Evolutionary conservation across 2,113 vertebrate genomes (phyloP), one percentile per base, ranked within the genome.

Genomic region (Cyphomyrus discorhynchus): DNA sequence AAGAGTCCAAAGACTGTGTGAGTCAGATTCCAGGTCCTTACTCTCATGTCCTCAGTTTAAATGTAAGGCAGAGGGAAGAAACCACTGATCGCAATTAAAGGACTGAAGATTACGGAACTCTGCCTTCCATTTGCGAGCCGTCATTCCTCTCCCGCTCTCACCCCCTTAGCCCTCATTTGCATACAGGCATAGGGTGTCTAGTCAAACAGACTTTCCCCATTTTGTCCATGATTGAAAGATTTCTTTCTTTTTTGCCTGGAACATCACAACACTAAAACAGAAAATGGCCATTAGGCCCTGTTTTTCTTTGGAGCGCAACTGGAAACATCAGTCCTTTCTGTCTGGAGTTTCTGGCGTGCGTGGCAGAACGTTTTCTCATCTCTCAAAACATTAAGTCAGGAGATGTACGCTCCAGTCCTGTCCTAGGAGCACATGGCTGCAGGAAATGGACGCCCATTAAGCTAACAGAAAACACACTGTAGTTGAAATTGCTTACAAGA

Each of bases 331-430:
- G 49, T 39, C 13, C 24, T 21, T 47, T 53, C 47, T 53, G 42
- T 31, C 62, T 49, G 62, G 3, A 35, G 13, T 27, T 19, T 31
- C 7, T 7, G 17, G 42, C 46, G 31, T 4, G 31, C 80, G 82
- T 58, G 27, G 7, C 27, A 39, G 35, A 58, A 5, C 19, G 24
- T 4, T 39, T 56, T 56, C 35, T 56, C 70, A 89, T 89, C 77
- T 56, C 4, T 39, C 15, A n/a, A 58, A 89, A 84, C 62, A 86
- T 86, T 46, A 88, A 80, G 82, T 88, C 53, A 74, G 39, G 74
- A 62, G 74, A 89, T 3, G 39, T 9, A 27, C 21, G 8, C 45
- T 66, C 39, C 45, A 42, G 42, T 31, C 17, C 11, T 77, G n/a
- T 1, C 42, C 90, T 27, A 46, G 5, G 24, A 70, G 70, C 49